Conservation (phyloP, 1,140 invertebrate genomes). For the Aethina tumida region DNA sequence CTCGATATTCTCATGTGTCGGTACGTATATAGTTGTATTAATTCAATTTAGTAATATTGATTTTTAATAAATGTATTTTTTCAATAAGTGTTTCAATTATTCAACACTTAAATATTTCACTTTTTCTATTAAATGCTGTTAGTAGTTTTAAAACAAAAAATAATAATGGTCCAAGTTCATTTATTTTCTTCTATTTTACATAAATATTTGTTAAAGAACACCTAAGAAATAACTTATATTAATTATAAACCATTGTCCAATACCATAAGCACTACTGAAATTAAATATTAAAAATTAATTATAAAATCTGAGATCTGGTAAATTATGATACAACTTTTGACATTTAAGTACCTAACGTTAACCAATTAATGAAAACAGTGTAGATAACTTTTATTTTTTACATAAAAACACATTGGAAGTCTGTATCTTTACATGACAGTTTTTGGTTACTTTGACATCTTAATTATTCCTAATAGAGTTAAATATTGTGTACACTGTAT, state of each 20-base stretch:
- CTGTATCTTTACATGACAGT: too few species aligned
- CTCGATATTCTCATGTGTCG: constrained; percentile 9
- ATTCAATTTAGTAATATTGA: constrained; percentile 13
- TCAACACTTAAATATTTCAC: too few species aligned
- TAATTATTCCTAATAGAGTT: too few species aligned
- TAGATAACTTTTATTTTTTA: constrained; percentile 10
- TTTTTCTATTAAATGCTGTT: too few species aligned
- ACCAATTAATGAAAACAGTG: constrained; percentile 7
- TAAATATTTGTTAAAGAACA: constrained; percentile 32
- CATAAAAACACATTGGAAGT: constrained; percentile 7
- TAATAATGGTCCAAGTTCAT: constrained; percentile 28
- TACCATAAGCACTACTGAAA: constrained; percentile 29
- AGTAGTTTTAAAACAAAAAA: too few species aligned
- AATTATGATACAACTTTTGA: constrained; percentile 13
- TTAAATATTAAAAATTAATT: constrained; percentile 22
- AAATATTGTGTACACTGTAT: too few species aligned
- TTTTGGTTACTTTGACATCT: too few species aligned
- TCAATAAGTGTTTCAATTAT: too few species aligned
- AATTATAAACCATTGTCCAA: constrained; percentile 31
- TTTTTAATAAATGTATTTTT: too few species aligned
- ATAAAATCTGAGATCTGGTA: constrained; percentile 28
- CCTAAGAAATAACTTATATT: constrained; percentile 26
- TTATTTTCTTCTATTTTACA: constrained; percentile 32
- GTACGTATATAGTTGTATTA: constrained; percentile 12
- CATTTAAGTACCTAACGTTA: constrained; percentile 27